A percentile compares a stretch with the other conserved stretches of the same genome.
Evolutionary conservation across 1,140 invertebrate genomes (phyloP).

Genomic region (Solenopsis invicta): DNA sequence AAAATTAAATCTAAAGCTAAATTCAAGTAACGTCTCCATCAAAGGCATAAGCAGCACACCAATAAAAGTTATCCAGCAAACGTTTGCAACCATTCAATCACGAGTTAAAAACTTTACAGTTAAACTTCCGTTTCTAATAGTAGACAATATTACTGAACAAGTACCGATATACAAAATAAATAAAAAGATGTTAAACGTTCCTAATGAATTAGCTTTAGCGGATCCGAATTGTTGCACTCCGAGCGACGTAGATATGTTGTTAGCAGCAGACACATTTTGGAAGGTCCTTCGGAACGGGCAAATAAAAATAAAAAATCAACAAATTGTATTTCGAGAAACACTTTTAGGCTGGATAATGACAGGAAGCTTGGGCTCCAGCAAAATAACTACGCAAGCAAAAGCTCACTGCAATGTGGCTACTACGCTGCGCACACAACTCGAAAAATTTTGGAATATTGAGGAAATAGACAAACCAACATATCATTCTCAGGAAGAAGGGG

Average conservation of each 20-base stretch:
- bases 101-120: not conserved
- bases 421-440: no score
- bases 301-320: not conserved
- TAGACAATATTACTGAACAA: constrained; percentile 91
- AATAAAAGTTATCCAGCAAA: not conserved
- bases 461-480: no score
- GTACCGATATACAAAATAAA: constrained; percentile 85
- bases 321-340: not conserved
- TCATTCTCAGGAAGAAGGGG: no score
- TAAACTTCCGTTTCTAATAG: constrained; percentile 79
- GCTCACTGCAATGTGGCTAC: no score
- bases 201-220: not conserved
- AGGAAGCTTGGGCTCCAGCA: not conserved
- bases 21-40: not conserved
- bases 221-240: not conserved
- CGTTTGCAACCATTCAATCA: not conserved
- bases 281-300: not conserved
- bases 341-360: constrained; percentile 8
- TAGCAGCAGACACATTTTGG: not conserved
- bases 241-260: not conserved
- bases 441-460: no score
- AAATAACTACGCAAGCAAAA: no score
- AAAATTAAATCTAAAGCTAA: not conserved
- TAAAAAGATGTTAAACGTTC: not conserved
- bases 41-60: not conserved